Evolutionary conservation across 2,113 vertebrate species (phyloP), one percentile per base, ranked within the genome.

Genomic region (Cranoglanis bouderius): DNA sequence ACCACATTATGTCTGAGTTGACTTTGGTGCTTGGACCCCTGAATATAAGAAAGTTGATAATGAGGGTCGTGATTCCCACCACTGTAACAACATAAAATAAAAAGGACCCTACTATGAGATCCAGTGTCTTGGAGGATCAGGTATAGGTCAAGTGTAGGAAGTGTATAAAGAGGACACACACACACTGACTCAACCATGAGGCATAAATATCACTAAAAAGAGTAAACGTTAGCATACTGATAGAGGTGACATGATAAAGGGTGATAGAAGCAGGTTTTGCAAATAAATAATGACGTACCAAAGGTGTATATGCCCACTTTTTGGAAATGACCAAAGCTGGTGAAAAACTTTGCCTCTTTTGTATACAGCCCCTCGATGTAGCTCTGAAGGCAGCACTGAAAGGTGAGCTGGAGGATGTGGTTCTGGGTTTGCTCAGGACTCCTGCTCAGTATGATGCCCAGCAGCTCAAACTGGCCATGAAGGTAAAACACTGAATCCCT

Each of bases 361-460:
- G 24, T 18, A 83, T 40, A 0, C 29, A 99, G 98, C 91, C 96
- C 86, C 92, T 99, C 88, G 97, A 98, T 49, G 91, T 94, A 0
- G 93, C 92, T 0, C 93, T 99, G 93, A 99, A 96, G 94, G 94
- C 92, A 32, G 97, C 95, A 51, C 95, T 99, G 43, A 96, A 93
- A 26, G 95, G 97, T 72, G 95, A 97, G 14, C 92, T 98, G 7
- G 98, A 99, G 90, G 96, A 96, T 0, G 97, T 99, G 77, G 96
- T 93, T 82, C 84, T 99, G 93, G 96, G 94, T 85, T 86, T 99
- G 26, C 94, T 99, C 55, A 98, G 96, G 94, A 97, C 98, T 38
- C 98, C 98, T 46, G 96, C 98, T 82, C 96, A 97, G 57, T 98
- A 97, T 85, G 98, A 99, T 89, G 98, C 98, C 87, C 94, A 97